These are phyloP conservation scores for Conus ventricosus DNA, from an alignment of 1,140 invertebrate genomes.

Conservation along the genomic window DNA sequence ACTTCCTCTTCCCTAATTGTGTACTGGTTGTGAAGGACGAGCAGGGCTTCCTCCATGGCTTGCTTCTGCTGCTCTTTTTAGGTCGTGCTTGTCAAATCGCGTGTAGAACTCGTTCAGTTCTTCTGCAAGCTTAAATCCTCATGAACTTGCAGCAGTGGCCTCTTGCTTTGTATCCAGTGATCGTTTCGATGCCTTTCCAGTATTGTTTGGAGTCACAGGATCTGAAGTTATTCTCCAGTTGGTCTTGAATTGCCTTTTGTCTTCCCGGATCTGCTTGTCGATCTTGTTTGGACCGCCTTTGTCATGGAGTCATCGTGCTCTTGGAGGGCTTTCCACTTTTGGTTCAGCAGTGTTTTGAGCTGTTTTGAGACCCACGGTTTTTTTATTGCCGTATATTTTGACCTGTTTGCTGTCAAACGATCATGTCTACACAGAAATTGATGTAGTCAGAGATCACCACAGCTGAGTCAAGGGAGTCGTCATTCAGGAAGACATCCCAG, in stretches of 20 bases:
- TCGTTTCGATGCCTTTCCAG: too few relatives aligned
- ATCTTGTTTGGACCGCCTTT: background rate
- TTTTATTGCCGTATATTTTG: conserved; percentile 1
- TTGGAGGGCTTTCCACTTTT: too few relatives aligned
- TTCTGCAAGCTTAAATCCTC: background rate
- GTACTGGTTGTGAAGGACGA: background rate
- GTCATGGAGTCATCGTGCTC: too few relatives aligned
- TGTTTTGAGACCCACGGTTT: background rate
- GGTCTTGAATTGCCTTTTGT: background rate
- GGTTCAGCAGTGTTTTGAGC: too few relatives aligned
- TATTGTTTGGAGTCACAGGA: too few relatives aligned
- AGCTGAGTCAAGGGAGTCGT: background rate
- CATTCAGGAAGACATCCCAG: too few relatives aligned
- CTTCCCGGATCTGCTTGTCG: background rate
- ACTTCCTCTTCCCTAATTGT: background rate
- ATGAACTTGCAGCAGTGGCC: background rate
- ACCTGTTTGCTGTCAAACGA: background rate
- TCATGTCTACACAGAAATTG: background rate
- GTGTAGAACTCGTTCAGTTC: too few relatives aligned
- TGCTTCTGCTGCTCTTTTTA: background rate
- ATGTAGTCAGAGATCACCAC: background rate
- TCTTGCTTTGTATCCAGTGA: background rate
- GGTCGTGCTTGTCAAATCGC: too few relatives aligned
- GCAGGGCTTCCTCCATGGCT: background rate
- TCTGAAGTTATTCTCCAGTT: background rate